Conservation (phyloP, 2,888 invertebrate species). For the Sesia bembeciformis region DNA sequence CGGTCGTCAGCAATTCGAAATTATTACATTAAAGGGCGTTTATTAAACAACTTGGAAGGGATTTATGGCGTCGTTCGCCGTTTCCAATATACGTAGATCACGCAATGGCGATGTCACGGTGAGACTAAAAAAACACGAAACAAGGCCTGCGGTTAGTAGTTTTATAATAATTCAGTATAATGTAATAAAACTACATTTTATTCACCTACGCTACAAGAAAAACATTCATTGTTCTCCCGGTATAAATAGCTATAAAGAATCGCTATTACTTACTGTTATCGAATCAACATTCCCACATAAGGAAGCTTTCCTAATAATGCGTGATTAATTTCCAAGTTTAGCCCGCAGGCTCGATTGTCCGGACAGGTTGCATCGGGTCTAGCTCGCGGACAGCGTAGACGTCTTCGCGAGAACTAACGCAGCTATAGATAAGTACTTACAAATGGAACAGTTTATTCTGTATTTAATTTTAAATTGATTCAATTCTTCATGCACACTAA, state of each 20-base stretch:
- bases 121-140: slow-evolving; percentile 13
- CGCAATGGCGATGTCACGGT: slow-evolving; percentile 39
- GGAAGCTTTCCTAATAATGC: slow-evolving; percentile 34
- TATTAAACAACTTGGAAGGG: slow-evolving; percentile 8
- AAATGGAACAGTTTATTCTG: slow-evolving; percentile 32
- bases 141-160: slow-evolving; percentile 48
- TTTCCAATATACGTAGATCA: slow-evolving; percentile 42
- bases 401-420: slow-evolving; percentile 14
- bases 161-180: slow-evolving; percentile 28
- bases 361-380: slow-evolving; percentile 26
- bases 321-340: slow-evolving; percentile 39
- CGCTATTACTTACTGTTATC: neutral
- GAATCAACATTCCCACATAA: slow-evolving; percentile 14
- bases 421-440: slow-evolving; percentile 28
- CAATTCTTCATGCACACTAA: neutral
- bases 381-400: slow-evolving; percentile 21
- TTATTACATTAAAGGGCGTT: neutral
- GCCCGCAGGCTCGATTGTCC: slow-evolving; percentile 18
- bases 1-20: neutral
- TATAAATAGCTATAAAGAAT: neutral
- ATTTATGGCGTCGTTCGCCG: slow-evolving; percentile 47
- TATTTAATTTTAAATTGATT: slow-evolving; percentile 19
- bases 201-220: neutral
- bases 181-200: neutral
- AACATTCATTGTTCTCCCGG: neutral